Percentiles rank a stretch among this genome's conserved stretches.
Evolutionary conservation across 2,888 invertebrate genomes (phyloP).

Genomic region (Drosophila dives): DNA sequence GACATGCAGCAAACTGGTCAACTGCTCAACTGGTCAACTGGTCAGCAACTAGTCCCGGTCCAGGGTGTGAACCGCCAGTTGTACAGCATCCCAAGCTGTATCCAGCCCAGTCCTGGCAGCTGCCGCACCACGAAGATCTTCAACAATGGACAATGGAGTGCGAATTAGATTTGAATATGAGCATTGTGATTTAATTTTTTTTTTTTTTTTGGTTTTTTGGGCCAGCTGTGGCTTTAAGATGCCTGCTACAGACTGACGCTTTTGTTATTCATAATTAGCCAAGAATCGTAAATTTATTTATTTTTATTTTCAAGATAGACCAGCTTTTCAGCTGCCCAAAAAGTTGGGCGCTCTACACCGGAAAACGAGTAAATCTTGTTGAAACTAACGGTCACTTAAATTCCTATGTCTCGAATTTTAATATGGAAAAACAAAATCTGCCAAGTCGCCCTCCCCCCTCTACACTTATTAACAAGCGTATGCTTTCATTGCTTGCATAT

Average conservation of each 20-base stretch:
- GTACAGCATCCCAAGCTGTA: constrained; percentile 63
- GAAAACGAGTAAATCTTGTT: constrained; percentile 43
- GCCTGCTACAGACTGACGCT: constrained; percentile 22
- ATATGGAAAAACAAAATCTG: neutral
- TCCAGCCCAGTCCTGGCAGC: constrained; percentile 36
- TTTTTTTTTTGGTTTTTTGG: constrained; percentile 12
- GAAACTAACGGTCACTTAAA: constrained; percentile 32
- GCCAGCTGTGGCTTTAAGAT: constrained; percentile 28
- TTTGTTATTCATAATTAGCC: constrained; percentile 71
- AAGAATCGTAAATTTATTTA: constrained; percentile 26
- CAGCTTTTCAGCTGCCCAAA: constrained; percentile 40
- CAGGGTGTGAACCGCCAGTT: constrained; percentile 58
- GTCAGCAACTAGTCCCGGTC: constrained; percentile 32
- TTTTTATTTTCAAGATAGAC: constrained; percentile 31
- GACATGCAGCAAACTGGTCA: constrained; percentile 47
- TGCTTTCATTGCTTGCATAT: neutral
- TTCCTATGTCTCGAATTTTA: neutral
- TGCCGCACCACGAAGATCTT: constrained; percentile 27
- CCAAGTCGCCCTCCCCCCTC: neutral
- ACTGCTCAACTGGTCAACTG: constrained; percentile 33
- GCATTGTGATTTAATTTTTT: neutral
- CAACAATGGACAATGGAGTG: constrained; percentile 46
- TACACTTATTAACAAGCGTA: neutral
- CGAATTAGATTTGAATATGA: constrained; percentile 8
- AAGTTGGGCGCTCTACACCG: constrained; percentile 3